Evolutionary conservation across 2,113 vertebrate species (phyloP), one percentile per base, ranked within the genome.

Genomic region (Phylloscopus trochiloides): DNA sequence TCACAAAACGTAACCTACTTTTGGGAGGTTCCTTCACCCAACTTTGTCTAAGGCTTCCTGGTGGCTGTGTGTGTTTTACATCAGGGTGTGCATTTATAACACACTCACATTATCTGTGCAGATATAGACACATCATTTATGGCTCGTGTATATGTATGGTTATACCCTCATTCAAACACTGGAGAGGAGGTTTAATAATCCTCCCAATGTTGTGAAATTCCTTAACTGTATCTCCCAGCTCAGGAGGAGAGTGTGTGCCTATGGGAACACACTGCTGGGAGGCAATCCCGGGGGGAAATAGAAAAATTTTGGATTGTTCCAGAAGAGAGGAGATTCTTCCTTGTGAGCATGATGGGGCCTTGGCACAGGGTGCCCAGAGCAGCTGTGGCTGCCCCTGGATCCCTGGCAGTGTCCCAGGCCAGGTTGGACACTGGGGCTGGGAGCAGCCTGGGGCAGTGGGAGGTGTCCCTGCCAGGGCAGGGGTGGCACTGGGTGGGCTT

Each of bases 161-260:
- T 95, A 86, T 32, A 57, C 6, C n/a, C n/a, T 61, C 65, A 32
- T 75, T 86, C 88, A 78, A 54, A 81, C 10, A 12, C 48, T 21
- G 36, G 25, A 50, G 62, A 42, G 65, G 61, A 88, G 76, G 47
- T 77, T 93, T 81, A 67, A 74, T 86, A 86, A 75, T 57, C 83
- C 61, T 92, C 36, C 75, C 85, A 40, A 6, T 51, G 67, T 26
- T 82, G 38, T 63, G 55, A 83, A 92, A 66, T 70, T 9, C 3
- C 29, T 66, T 45, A 16, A 18, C 59, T 91, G 0, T 24, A 18
- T 54, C 67, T 80, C 67, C 34, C 21, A 52, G n/a, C 0, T 10
- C 62, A 40, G 81, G 55, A 70, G 4, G 14, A 10, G 77, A 81
- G 31, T 0, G 0, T 50, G 43, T 66, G 75, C 50, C 34, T 31